Evolutionary conservation across 2,113 vertebrate species (phyloP).

Genomic region (human): DNA sequence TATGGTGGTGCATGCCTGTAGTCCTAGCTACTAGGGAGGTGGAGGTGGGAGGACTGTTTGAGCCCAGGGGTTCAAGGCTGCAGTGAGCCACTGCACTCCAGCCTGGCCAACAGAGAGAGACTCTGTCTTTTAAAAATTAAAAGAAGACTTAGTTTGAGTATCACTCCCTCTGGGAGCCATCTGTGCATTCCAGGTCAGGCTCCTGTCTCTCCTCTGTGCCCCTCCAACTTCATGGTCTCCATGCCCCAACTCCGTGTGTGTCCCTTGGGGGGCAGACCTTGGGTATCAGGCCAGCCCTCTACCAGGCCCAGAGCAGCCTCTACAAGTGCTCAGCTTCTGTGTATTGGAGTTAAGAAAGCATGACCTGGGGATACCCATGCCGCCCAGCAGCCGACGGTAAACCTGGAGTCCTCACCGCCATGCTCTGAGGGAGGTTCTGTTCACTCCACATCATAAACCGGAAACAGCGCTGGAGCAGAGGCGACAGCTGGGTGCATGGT

Average conservation of each 20-base stretch:
- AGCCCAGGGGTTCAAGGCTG: too few species aligned
- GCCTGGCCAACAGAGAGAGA: too few species aligned
- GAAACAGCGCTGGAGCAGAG: background rate
- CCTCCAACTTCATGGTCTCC: background rate
- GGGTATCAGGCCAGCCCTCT: background rate
- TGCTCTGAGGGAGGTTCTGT: too few species aligned
- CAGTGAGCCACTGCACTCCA: too few species aligned
- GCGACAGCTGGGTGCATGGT: rapidly evolving
- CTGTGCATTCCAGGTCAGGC: background rate
- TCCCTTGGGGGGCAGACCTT: background rate
- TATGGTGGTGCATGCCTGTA: too few species aligned
- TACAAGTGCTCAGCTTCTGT: background rate
- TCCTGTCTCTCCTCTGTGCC: background rate
- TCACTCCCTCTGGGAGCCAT: background rate
- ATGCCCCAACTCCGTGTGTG: rapidly evolving
- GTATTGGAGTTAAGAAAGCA: rapidly evolving
- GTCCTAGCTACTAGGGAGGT: too few species aligned
- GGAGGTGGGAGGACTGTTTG: too few species aligned
- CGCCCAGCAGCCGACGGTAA: background rate
- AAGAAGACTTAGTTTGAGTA: too few species aligned
- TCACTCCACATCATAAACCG: background rate
- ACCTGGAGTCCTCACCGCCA: too few species aligned
- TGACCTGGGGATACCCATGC: too few species aligned
- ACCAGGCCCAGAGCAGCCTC: background rate
- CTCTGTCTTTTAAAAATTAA: too few species aligned